These are phyloP conservation scores for Drosophila nigromelanica DNA, from an alignment of 1,140 invertebrate genomes.

Conservation along the genomic window DNA sequence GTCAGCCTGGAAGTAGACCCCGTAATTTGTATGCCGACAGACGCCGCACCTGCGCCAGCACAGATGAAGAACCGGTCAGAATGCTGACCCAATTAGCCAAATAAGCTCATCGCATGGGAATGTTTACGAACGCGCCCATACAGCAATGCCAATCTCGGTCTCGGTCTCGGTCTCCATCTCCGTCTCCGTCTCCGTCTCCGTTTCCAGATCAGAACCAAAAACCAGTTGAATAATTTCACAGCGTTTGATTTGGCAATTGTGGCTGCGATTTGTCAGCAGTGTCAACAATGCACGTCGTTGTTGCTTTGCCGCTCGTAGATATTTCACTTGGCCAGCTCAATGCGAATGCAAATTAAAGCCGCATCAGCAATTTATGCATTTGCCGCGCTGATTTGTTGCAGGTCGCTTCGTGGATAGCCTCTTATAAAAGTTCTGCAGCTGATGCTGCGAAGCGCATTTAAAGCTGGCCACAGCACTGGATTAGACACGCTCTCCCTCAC, in stretches of 20 bases:
- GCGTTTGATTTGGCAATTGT: not conserved
- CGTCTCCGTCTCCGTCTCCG: too few relatives aligned
- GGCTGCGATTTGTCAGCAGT: not conserved
- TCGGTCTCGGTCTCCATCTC: too few relatives aligned
- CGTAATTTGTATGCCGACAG: not conserved
- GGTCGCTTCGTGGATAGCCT: not conserved
- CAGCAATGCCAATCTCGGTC: not conserved
- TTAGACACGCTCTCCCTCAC: not conserved
- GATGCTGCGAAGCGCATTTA: slow-evolving; percentile 21
- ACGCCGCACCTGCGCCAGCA: not conserved
- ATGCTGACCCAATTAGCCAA: slow-evolving; percentile 38
- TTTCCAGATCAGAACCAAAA: not conserved
- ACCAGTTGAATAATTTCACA: slow-evolving; percentile 27
- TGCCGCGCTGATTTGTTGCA: slow-evolving; percentile 29
- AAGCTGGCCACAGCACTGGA: slow-evolving; percentile 14
- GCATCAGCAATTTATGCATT: slow-evolving; percentile 37
- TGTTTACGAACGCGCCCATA: slow-evolving; percentile 12
- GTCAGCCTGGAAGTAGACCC: not conserved
- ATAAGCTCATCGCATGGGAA: slow-evolving; percentile 25
- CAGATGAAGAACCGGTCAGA: slow-evolving; percentile 30
- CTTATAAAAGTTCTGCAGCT: slow-evolving; percentile 36
- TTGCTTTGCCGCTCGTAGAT: not conserved
- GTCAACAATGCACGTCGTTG: slow-evolving; percentile 10
- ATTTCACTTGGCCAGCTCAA: slow-evolving; percentile 12
- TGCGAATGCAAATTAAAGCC: slow-evolving; percentile 28